Percentiles rank a stretch among this genome's conserved stretches.
Conservation (phyloP, 2,113 vertebrate species). For the Typhlomys cinereus region DNA sequence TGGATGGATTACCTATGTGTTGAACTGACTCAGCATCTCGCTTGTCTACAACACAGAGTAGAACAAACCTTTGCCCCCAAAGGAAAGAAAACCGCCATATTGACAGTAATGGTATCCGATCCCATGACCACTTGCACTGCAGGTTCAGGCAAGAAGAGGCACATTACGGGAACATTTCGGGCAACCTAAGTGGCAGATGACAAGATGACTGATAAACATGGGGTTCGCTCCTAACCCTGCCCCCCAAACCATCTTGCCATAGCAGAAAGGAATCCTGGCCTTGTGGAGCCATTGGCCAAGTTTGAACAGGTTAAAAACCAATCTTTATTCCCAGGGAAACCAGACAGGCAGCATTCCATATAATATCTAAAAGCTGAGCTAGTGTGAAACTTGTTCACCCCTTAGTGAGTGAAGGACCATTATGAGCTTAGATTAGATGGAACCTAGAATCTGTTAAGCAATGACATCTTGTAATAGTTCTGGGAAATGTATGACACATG, state of each 20-base stretch:
- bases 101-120: neutral
- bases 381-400: neutral
- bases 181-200: neutral
- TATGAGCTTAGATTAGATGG: neutral
- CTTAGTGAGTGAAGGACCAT: neutral
- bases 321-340: neutral
- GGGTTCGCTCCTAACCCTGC: neutral
- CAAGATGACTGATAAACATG: neutral
- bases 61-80: neutral
- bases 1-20: neutral
- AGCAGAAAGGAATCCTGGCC: neutral
- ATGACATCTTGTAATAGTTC: neutral
- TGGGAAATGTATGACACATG: neutral
- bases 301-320: neutral
- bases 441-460: neutral
- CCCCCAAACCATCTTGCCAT: neutral
- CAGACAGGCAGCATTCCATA: neutral
- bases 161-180: neutral
- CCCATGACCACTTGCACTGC: neutral
- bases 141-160: neutral
- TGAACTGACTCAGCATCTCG: slow-evolving; percentile 39
- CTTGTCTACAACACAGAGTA: neutral
- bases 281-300: neutral
- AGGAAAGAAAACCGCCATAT: neutral
- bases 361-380: neutral